Evolutionary conservation across 2,888 invertebrate genomes (phyloP).

Genomic region (Xestobium rufovillosum): DNA sequence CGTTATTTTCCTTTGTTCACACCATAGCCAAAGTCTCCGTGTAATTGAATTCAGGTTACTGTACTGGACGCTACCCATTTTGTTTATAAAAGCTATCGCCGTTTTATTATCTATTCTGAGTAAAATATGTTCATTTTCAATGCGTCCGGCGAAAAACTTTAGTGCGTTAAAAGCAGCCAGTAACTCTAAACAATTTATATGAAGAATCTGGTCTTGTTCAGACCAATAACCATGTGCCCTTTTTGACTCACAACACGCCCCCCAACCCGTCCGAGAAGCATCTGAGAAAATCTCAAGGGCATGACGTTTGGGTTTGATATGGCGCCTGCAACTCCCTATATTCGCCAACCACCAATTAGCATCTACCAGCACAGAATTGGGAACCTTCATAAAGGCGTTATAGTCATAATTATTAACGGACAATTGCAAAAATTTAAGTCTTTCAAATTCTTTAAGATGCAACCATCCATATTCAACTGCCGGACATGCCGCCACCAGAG

Average conservation of each 20-base stretch:
- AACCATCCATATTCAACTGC: conserved; percentile 24
- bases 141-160: conserved; percentile 17
- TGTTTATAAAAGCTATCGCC: conserved; percentile 8
- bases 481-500: conserved; percentile 23
- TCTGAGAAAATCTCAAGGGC: conserved; percentile 18
- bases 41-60: conserved; percentile 1
- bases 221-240: conserved; percentile 23
- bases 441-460: conserved; percentile 19
- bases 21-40: conserved; percentile 6
- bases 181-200: conserved; percentile 20
- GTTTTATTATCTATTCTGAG: conserved; percentile 18
- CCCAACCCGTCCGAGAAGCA: conserved; percentile 21
- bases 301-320: conserved; percentile 3
- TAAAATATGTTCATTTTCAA: conserved; percentile 13
- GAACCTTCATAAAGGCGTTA: conserved; percentile 13
- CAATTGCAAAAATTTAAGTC: conserved; percentile 18
- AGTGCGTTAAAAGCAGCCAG: conserved; percentile 16
- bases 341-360: conserved; percentile 23
- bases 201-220: conserved; percentile 12
- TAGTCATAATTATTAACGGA: conserved; percentile 11
- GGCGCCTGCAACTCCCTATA: conserved; percentile 10
- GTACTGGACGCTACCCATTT: conserved; percentile 4
- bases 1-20: conserved; percentile 16
- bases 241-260: conserved; percentile 15
- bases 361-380: conserved; percentile 17